phyloP scores from a whole-genome alignment of 2,888 invertebrate species.

The Alcis repandata region DNA sequence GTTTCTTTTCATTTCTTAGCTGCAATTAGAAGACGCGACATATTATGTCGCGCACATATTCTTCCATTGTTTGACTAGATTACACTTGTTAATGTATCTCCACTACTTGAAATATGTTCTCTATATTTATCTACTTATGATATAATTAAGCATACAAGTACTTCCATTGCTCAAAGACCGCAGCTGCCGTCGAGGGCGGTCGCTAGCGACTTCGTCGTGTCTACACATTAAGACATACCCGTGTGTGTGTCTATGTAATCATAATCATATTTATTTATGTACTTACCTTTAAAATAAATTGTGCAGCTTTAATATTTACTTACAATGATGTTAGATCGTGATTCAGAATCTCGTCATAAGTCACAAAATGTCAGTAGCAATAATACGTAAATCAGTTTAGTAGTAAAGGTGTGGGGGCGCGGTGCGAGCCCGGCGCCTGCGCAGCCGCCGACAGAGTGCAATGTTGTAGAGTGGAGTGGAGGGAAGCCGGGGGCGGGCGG shows the following conservation, averaged over 20 bases:
- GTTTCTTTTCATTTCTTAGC: constrained; percentile 62
- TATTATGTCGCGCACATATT: constrained; percentile 60
- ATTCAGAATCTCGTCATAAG: constrained; percentile 87
- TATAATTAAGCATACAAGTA: constrained; percentile 63
- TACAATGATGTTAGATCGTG: constrained; percentile 86
- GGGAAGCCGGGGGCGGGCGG: constrained; percentile 35
- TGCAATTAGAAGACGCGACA: constrained; percentile 44
- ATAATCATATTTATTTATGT: constrained; percentile 83
- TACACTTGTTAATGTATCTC: constrained; percentile 81
- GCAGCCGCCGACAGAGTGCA: constrained; percentile 67
- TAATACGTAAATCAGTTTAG: constrained; percentile 78
- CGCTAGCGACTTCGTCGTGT: constrained; percentile 75
- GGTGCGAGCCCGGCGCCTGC: constrained; percentile 57
- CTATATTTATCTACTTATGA: constrained; percentile 63
- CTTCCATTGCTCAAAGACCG: constrained; percentile 82
- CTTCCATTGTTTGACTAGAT: constrained; percentile 63
- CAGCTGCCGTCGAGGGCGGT: constrained; percentile 65
- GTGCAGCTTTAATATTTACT: constrained; percentile 86
- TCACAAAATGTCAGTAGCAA: constrained; percentile 84
- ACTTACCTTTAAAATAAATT: constrained; percentile 81
- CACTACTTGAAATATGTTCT: constrained; percentile 69
- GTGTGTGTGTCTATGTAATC: constrained; percentile 70
- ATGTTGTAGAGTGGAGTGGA: constrained; percentile 54
- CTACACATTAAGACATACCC: constrained; percentile 62
- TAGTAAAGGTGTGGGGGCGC: constrained; percentile 65